phyloP scores from a whole-genome alignment of 2,113 vertebrate species.

The Lepisosteus oculatus region DNA sequence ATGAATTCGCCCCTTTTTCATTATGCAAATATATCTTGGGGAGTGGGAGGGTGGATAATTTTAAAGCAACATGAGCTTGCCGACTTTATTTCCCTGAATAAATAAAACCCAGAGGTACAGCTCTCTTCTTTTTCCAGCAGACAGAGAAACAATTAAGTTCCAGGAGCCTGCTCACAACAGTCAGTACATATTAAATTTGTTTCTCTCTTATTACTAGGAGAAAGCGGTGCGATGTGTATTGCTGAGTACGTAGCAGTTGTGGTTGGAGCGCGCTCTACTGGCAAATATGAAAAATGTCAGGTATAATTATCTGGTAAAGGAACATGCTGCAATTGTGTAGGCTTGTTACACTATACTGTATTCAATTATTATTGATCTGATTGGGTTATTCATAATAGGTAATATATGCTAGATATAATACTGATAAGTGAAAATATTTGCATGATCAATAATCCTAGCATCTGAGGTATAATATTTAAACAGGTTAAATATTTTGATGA shows the following conservation, averaged over 20 bases:
- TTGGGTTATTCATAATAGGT: too few relatives aligned
- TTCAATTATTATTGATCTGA: too few relatives aligned
- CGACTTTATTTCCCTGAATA: constrained; percentile 34
- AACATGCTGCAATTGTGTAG: too few relatives aligned
- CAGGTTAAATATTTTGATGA: too few relatives aligned
- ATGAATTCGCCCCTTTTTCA: constrained; percentile 22
- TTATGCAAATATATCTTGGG: constrained; percentile 31
- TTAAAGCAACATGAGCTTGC: constrained; percentile 25
- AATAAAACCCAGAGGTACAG: constrained; percentile 22
- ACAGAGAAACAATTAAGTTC: constrained; percentile 31
- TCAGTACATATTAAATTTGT: constrained; percentile 19
- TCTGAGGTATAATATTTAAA: too few relatives aligned
- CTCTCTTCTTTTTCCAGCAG: constrained; percentile 26
- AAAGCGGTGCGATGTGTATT: not conserved
- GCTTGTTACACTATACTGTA: too few relatives aligned
- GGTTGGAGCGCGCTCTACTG: constrained; percentile 36
- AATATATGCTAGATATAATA: too few relatives aligned
- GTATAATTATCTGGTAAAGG: not conserved
- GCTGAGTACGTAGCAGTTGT: not conserved
- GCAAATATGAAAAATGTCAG: not conserved
- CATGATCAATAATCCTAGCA: too few relatives aligned
- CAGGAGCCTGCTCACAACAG: constrained; percentile 13
- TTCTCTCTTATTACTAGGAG: not conserved
- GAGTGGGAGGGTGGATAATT: constrained; percentile 15
- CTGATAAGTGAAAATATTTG: too few relatives aligned